These are phyloP conservation scores for Siniperca undulata DNA, from an alignment of 2,797 vertebrate genomes.

Conservation along the genomic window DNA sequence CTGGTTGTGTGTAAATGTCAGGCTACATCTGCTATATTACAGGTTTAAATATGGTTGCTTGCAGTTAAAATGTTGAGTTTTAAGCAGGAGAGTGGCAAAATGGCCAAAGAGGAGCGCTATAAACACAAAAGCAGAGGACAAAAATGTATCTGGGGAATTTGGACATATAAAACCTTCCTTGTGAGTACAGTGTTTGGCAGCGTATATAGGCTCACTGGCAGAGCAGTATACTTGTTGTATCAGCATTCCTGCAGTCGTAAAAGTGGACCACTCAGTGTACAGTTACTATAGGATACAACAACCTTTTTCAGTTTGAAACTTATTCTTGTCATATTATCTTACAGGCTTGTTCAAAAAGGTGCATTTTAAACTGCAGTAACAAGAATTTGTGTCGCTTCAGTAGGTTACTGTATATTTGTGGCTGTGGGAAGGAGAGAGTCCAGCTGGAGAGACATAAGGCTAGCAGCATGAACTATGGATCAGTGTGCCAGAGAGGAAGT, in stretches of 20 bases:
- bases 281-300: conserved; percentile 5
- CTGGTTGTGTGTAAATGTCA: background rate
- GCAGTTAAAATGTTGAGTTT: conserved; percentile 7
- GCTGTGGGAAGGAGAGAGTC: conserved; percentile 72
- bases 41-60: background rate
- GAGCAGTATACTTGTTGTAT: conserved; percentile 37
- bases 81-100: conserved; percentile 9
- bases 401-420: conserved; percentile 68
- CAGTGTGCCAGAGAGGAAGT: conserved; percentile 83
- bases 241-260: conserved; percentile 13
- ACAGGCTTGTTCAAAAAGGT: conserved; percentile 18
- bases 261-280: background rate
- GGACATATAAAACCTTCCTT: conserved; percentile 19
- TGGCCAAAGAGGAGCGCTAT: background rate
- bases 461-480: conserved; percentile 79
- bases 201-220: conserved; percentile 22
- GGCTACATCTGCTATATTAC: background rate
- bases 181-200: conserved; percentile 54
- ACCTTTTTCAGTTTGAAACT: background rate
- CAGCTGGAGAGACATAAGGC: conserved; percentile 88
- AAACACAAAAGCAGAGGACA: conserved; percentile 20
- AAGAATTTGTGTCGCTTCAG: conserved; percentile 59
- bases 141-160: conserved; percentile 35
- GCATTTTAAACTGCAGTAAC: conserved; percentile 41
- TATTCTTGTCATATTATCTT: conserved; percentile 6